Base-by-base conservation (phyloP, 2,113 vertebrate species). In the Chaetops frenatus region DNA sequence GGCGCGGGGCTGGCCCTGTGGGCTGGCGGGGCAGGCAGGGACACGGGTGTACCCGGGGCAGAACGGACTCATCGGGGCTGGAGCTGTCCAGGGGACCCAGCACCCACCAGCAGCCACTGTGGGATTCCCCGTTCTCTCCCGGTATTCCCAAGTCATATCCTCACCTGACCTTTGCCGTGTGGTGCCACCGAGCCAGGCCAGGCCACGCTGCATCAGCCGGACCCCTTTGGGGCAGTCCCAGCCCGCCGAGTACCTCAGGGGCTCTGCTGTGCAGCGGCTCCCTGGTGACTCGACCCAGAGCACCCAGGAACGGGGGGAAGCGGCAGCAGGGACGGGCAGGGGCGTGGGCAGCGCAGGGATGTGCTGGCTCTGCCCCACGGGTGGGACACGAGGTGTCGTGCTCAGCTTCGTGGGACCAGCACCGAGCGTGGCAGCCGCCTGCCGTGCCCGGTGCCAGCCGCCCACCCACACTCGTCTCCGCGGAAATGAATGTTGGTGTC, bases 301-400 rank as follows among this genome's bases (percentile, higher is more conserved):
- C 48, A 10, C 6, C 20, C 4, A 1, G 35, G 53, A 35, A 8
- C 0, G 31, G 0, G 0, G 62, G 51, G 12, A 64, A n/a, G 45
- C 0, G 0, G 80, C 72, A 66, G 38, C 50, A 51, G 66, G 51
- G 36, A 57, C 0, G 2, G 67, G 67, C 74, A 77, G 69, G 15
- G 48, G 73, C 10, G 20, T 2, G 7, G 33, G 11, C 33, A 61
- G 51, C 0, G 0, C 65, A 22, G 51, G 0, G 5, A 61, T 8
- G 9, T 7, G 3, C 13, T 6, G 5, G 22, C 40, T 65, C 13
- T 28, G 3, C 61, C 74, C 18, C 29, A 1, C 11, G 3, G 58
- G 18, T 29, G 70, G 45, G 53, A 62, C 35, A 48, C 0, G 2
- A 44, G 38, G 56, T 48, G 38, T 7, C 6, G 0, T 3, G 33